A percentile compares a stretch with the other conserved stretches of the same genome.
These are phyloP conservation scores for Diorhabda elongata DNA, from an alignment of 1,140 invertebrate species.

Conservation along the genomic window DNA sequence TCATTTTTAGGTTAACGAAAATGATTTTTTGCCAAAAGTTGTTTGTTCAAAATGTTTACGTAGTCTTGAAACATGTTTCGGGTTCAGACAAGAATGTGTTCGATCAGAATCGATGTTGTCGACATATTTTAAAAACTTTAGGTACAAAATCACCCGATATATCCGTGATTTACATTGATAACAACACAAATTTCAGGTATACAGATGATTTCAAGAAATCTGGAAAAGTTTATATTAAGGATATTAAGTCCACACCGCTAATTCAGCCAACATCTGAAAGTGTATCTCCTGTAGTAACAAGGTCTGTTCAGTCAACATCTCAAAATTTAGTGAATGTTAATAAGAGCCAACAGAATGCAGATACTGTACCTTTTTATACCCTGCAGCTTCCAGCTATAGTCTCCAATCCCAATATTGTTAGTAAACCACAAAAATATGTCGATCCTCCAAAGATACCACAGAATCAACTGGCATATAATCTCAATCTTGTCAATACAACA, in stretches of 20 bases:
- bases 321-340: conserved; percentile 8
- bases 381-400: conserved; percentile 29
- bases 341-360: conserved; percentile 14
- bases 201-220: conserved; percentile 61
- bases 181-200: conserved; percentile 47
- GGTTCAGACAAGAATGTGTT: conserved; percentile 61
- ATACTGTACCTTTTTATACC: conserved; percentile 29
- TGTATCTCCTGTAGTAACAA: conserved; percentile 16
- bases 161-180: background rate
- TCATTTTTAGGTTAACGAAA: conserved; percentile 57
- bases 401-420: conserved; percentile 19
- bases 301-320: conserved; percentile 1
- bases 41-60: conserved; percentile 63
- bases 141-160: conserved; percentile 38
- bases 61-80: conserved; percentile 58
- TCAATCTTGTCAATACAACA: conserved; percentile 23
- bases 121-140: conserved; percentile 59
- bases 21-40: conserved; percentile 66
- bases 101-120: conserved; percentile 65
- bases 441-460: conserved; percentile 8
- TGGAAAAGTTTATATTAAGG: conserved; percentile 61
- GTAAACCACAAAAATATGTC: conserved; percentile 12
- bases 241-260: conserved; percentile 40
- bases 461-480: conserved; percentile 27
- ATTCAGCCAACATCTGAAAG: conserved; percentile 15